phyloP scores from a whole-genome alignment of 2,113 vertebrate species.

The Saguinus imperator region DNA sequence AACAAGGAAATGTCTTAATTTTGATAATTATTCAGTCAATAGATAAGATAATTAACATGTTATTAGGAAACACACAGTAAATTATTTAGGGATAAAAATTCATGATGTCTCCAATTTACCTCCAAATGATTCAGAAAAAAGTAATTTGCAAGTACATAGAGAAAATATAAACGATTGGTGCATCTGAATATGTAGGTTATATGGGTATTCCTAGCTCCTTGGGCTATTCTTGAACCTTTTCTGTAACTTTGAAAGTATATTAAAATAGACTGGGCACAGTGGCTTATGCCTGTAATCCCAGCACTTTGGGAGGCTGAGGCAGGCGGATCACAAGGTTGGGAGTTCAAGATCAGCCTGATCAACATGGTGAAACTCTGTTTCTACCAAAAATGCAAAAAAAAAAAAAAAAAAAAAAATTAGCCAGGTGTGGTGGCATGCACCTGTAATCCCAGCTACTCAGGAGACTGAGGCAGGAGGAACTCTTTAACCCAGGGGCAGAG shows the following conservation, averaged over 20 bases:
- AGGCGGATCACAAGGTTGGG: too few relatives aligned
- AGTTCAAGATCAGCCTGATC: too few relatives aligned
- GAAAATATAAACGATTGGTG: not conserved
- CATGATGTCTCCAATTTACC: not conserved
- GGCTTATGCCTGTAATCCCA: too few relatives aligned
- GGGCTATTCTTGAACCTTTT: not conserved
- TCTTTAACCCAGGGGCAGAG: too few relatives aligned
- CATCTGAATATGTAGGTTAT: not conserved
- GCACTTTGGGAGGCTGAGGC: too few relatives aligned
- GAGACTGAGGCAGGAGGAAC: too few relatives aligned
- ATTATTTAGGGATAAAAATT: not conserved
- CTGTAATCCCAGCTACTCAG: too few relatives aligned
- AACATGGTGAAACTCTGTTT: too few relatives aligned
- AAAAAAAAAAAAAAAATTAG: too few relatives aligned
- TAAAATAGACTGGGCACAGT: not conserved
- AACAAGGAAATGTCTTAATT: not conserved
- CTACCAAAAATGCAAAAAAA: too few relatives aligned
- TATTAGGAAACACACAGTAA: not conserved
- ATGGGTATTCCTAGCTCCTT: not conserved
- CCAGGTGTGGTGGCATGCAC: too few relatives aligned
- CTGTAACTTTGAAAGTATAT: constrained; percentile 26
- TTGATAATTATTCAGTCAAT: not conserved
- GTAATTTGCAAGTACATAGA: not conserved
- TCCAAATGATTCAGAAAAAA: not conserved
- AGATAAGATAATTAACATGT: not conserved